Evolutionary conservation across 1,140 invertebrate genomes (phyloP).

Genomic region (Sitobion miscanthi): DNA sequence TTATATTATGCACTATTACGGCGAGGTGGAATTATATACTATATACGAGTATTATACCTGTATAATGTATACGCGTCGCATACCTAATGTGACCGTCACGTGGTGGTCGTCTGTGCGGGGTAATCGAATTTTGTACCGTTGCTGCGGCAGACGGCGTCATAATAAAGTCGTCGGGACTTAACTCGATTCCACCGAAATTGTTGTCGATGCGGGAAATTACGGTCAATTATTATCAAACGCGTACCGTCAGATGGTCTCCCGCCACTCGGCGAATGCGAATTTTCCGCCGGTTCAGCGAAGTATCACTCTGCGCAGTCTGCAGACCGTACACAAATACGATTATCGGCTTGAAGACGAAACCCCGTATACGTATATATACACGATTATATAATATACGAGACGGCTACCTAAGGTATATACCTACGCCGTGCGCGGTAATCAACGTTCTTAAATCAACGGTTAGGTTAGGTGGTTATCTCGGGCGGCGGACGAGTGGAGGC

Average conservation of each 20-base stretch:
- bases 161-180: neutral
- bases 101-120: neutral
- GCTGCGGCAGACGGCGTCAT: neutral
- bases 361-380: neutral
- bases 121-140: neutral
- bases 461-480: neutral
- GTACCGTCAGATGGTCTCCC: neutral
- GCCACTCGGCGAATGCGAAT: neutral
- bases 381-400: neutral
- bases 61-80: neutral
- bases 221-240: neutral
- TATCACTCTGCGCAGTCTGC: neutral
- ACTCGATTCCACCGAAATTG: neutral
- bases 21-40: neutral
- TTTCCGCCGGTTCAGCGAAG: neutral
- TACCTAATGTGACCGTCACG: neutral
- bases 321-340: conserved; percentile 5
- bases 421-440: neutral
- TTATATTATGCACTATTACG: neutral
- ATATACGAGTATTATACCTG: neutral
- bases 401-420: no score
- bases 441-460: neutral
- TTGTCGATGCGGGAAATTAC: neutral
- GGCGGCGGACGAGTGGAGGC: neutral
- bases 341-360: neutral